phyloP scores from a whole-genome alignment of 2,797 vertebrate species.

The Gastrophryne carolinensis region DNA sequence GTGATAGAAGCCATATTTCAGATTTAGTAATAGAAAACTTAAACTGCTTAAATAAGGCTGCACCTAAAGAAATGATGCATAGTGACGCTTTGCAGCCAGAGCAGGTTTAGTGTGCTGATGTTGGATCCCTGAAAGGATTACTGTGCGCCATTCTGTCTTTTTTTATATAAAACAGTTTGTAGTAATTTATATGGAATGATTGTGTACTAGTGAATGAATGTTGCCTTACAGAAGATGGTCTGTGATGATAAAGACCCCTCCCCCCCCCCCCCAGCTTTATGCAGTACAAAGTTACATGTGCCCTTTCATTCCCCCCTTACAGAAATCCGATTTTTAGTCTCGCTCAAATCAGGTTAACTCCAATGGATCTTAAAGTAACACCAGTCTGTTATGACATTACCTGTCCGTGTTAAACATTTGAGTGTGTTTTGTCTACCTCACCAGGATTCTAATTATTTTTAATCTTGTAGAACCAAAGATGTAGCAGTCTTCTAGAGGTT shows the following conservation, averaged over 20 bases:
- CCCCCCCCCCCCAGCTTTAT: neutral
- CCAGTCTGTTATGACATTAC: neutral
- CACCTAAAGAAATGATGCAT: too few species aligned
- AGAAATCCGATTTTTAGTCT: too few species aligned
- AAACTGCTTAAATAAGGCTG: too few species aligned
- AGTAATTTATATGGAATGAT: neutral
- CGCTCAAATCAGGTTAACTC: neutral
- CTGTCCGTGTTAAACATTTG: neutral
- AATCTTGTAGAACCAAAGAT: slow-evolving; percentile 59
- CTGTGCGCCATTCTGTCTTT: too few species aligned
- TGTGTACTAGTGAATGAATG: neutral
- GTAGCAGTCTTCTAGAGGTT: slow-evolving; percentile 34
- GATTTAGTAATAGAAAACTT: too few species aligned
- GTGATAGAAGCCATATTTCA: too few species aligned
- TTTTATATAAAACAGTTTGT: neutral
- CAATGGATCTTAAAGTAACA: neutral
- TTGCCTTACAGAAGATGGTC: neutral
- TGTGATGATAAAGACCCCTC: too few species aligned
- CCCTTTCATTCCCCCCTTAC: too few species aligned
- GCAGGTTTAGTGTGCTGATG: too few species aligned
- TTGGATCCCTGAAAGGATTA: too few species aligned
- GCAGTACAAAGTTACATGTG: neutral
- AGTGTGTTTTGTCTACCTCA: slow-evolving; percentile 36
- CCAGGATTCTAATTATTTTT: slow-evolving; percentile 38
- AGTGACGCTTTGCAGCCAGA: too few species aligned